phyloP scores from a whole-genome alignment of 2,797 vertebrate genomes.

The Iguana delicatissima region DNA sequence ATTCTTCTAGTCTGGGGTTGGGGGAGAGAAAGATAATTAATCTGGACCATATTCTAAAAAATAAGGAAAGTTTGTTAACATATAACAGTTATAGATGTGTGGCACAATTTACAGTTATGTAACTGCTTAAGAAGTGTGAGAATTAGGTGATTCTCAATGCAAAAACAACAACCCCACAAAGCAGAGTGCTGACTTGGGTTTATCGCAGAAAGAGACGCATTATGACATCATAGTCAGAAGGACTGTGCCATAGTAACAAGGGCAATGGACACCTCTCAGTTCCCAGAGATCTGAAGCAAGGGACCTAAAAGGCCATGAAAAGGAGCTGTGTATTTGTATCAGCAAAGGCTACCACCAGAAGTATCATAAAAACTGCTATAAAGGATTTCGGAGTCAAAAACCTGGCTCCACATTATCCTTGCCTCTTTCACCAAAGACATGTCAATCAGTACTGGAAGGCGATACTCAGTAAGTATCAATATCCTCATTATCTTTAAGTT shows the following conservation, averaged over 20 bases:
- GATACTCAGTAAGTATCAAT: no score
- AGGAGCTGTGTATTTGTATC: not conserved
- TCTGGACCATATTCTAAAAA: not conserved
- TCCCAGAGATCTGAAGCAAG: not conserved
- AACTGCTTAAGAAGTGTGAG: not conserved
- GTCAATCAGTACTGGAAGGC: not conserved
- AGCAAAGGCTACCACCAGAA: not conserved
- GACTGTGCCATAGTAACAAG: no score
- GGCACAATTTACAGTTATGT: not conserved
- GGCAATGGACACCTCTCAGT: no score
- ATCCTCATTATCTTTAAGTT: not conserved
- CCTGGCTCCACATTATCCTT: not conserved
- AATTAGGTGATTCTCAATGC: not conserved
- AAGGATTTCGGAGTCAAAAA: not conserved
- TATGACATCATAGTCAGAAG: conserved; percentile 25
- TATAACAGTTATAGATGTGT: no score
- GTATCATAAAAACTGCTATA: not conserved
- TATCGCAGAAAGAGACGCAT: not conserved
- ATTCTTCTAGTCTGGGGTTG: no score
- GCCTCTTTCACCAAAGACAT: not conserved
- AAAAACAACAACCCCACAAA: not conserved
- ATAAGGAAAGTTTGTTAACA: not conserved
- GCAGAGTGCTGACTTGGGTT: not conserved
- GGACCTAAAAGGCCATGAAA: not conserved
- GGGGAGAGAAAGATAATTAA: no score